Percentiles rank a stretch among this genome's conserved stretches.
phyloP scores from a whole-genome alignment of 2,797 vertebrate species.

The Enteromius afrohamiltoni region DNA sequence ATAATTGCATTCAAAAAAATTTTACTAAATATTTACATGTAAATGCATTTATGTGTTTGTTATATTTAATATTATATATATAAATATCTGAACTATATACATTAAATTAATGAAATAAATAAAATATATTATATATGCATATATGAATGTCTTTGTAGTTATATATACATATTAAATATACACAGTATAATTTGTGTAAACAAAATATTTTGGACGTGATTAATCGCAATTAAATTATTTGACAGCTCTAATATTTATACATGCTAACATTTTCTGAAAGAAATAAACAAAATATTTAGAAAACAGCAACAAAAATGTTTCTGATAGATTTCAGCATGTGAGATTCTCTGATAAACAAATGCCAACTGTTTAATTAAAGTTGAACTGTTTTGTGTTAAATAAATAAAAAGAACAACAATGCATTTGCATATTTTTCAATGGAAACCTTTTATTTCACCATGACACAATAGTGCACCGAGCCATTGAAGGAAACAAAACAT shows the following conservation, averaged over 20 bases:
- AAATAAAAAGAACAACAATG: conserved; percentile 8
- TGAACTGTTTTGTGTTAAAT: neutral
- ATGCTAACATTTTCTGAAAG: neutral
- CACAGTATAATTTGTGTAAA: too few relatives aligned
- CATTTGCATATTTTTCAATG: conserved; percentile 52
- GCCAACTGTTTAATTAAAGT: neutral
- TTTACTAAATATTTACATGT: too few relatives aligned
- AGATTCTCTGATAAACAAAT: neutral
- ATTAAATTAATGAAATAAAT: too few relatives aligned
- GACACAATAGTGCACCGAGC: conserved; percentile 81
- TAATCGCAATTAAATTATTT: too few relatives aligned
- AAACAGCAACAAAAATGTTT: neutral
- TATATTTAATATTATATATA: too few relatives aligned
- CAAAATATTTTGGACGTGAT: too few relatives aligned
- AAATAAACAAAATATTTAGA: neutral
- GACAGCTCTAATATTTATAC: neutral
- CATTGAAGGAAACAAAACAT: conserved; percentile 83
- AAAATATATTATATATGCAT: too few relatives aligned
- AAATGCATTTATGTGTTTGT: too few relatives aligned
- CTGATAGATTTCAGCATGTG: neutral
- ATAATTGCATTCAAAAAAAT: too few relatives aligned
- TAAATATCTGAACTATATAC: too few relatives aligned
- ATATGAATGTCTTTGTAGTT: too few relatives aligned
- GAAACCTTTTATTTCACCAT: conserved; percentile 89
- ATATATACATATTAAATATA: too few relatives aligned